phyloP scores from a whole-genome alignment of 2,113 vertebrate genomes.

The Hemichromis elongatus region DNA sequence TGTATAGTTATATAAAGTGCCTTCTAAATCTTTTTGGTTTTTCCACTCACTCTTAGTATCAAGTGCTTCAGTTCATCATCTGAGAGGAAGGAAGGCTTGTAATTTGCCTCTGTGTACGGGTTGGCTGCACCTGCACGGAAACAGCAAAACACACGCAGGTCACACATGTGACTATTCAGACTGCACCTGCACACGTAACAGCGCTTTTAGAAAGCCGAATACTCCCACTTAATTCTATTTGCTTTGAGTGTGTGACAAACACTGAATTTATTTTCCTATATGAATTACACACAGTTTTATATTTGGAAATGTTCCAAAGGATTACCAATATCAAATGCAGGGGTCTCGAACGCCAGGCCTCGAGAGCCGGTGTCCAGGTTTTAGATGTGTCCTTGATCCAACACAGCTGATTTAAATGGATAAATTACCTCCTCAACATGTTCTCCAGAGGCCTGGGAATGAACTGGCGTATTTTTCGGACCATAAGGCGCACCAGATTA shows the following conservation, averaged over 20 bases:
- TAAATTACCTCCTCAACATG: too few relatives aligned
- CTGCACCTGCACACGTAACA: neutral
- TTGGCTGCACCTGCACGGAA: conserved; percentile 85
- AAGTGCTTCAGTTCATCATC: conserved; percentile 98
- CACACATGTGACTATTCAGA: neutral
- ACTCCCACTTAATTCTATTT: too few relatives aligned
- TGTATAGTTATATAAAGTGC: accelerated
- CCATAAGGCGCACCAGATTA: too few relatives aligned
- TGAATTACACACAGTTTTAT: neutral
- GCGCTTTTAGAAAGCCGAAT: neutral
- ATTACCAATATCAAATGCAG: too few relatives aligned
- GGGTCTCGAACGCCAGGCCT: too few relatives aligned
- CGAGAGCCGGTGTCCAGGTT: too few relatives aligned
- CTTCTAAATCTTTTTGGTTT: neutral
- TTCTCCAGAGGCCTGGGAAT: too few relatives aligned
- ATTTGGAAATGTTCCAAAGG: neutral
- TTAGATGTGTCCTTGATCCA: too few relatives aligned
- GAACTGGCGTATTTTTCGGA: too few relatives aligned
- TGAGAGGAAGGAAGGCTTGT: conserved; percentile 96
- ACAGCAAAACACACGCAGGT: neutral
- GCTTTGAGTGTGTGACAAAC: accelerated
- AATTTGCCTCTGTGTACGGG: conserved; percentile 97
- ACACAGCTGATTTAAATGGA: too few relatives aligned
- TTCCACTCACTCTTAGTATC: conserved; percentile 88
- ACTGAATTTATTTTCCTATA: neutral